Conservation (phyloP, 2,797 vertebrate genomes). For the Triplophysa yarkandensis region DNA sequence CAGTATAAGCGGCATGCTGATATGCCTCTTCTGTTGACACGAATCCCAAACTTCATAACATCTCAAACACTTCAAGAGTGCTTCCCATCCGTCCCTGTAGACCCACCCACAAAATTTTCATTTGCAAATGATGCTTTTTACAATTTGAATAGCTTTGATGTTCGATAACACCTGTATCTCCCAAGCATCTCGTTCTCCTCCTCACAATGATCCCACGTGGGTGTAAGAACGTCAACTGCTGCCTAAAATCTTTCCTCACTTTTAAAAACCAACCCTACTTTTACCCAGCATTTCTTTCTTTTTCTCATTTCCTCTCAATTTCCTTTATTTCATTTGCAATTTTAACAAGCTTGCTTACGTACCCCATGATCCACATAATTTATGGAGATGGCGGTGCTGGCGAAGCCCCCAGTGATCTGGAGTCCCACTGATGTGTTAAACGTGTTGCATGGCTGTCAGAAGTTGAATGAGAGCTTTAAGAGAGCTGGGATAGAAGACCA, state of each 20-base stretch:
- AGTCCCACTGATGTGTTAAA: conserved; percentile 56
- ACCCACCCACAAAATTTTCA: conserved; percentile 44
- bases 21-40: conserved; percentile 47
- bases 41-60: conserved; percentile 42
- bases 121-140: conserved; percentile 45
- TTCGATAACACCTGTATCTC: conserved; percentile 31
- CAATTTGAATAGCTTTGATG: conserved; percentile 54
- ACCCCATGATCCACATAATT: conserved; percentile 75
- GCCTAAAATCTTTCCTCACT: conserved; percentile 36
- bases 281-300: conserved; percentile 12
- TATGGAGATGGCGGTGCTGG: conserved; percentile 74
- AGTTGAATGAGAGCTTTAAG: conserved; percentile 44
- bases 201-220: conserved; percentile 45
- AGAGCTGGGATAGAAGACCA: conserved; percentile 23
- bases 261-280: conserved; percentile 40
- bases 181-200: conserved; percentile 43
- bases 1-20: conserved; percentile 1
- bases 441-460: conserved; percentile 49
- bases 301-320: conserved; percentile 43
- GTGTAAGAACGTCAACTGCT: conserved; percentile 44
- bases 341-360: conserved; percentile 75
- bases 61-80: conserved; percentile 36
- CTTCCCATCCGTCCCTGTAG: conserved; percentile 35
- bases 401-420: conserved; percentile 62
- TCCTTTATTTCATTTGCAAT: conserved; percentile 71